Base-by-base conservation (phyloP, 1,140 invertebrate genomes). In the Tetraneura akinire region DNA sequence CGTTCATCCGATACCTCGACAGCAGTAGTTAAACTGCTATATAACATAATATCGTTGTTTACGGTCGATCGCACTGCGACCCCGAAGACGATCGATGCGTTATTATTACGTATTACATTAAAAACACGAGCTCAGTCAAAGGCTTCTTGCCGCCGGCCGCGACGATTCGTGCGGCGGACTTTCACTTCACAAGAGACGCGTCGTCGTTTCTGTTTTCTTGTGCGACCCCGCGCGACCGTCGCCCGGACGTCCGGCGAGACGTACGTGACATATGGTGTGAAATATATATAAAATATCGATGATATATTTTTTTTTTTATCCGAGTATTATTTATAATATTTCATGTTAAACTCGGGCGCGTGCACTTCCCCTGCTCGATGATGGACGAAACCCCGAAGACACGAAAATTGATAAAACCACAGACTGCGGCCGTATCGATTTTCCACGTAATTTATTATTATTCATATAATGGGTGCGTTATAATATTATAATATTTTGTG, bases 361-460 rank as follows among this genome's bases (percentile, higher is more conserved):
- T 47, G 42, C 21, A 45, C 37, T 21, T 11, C 66, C 21, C 37
- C 8, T n/a, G 9, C 55, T 1, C 42, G 0, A 42, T n/a, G n/a
- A n/a, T n/a, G n/a, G n/a, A n/a, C n/a, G 42, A 26, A 29, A 26
- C 68, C 47, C 16, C 16, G 6, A 32, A 53, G 14, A 53, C n/a
- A n/a, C 51, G 32, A 37, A 37, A 37, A 37, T 37, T 3, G 3
- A 37, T 8, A 51, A 71, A 51, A 71, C 68, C 68, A 51, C 47
- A 29, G 29, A 71, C 18, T 71, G 68, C 13, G 68, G 68, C 23
- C 51, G 13, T 71, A 71, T 71, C 68, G 68, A 71, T 71, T 71
- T 71, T 71, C 68, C 10, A 51, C 45, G 8, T 49, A 47, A 71
- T 71, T 71, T 71, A 13, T 49, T n/a, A n/a, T n/a, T n/a, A n/a